A percentile compares a stretch with the other conserved stretches of the same genome.
Conservation (phyloP, 2,113 vertebrate genomes). For the Elanoides forficatus region DNA sequence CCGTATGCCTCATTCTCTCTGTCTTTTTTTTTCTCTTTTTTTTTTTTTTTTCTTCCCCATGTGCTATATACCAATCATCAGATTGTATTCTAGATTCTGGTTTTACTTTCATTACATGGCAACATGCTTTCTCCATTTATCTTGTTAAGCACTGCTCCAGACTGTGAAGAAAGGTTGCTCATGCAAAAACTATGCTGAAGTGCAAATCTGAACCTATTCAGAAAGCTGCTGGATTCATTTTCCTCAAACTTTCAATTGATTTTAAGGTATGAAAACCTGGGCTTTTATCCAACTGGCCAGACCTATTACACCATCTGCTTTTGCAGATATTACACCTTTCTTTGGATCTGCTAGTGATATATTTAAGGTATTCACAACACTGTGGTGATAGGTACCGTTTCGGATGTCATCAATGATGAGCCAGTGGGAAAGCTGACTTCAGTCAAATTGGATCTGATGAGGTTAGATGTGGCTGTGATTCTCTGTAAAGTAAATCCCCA, state of each 20-base stretch:
- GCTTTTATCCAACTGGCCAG: slow-evolving; percentile 54
- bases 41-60: not conserved
- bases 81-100: not conserved
- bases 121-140: slow-evolving; percentile 46
- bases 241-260: slow-evolving; percentile 17
- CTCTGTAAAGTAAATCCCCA: not conserved
- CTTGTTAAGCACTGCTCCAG: slow-evolving; percentile 26
- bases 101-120: slow-evolving; percentile 19
- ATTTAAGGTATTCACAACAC: not conserved
- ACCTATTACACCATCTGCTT: slow-evolving; percentile 50
- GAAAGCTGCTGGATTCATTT: slow-evolving; percentile 52
- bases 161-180: slow-evolving; percentile 23
- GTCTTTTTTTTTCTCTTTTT: too few relatives aligned
- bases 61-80: not conserved
- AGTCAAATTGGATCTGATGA: not conserved
- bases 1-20: not conserved
- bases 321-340: slow-evolving; percentile 48
- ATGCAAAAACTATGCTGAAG: slow-evolving; percentile 51
- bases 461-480: not conserved
- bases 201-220: slow-evolving; percentile 21
- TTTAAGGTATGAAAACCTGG: slow-evolving; percentile 58
- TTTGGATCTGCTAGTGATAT: slow-evolving; percentile 3
- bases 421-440: not conserved
- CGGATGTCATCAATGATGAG: not conserved
- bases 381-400: not conserved